Evolutionary conservation across 2,888 invertebrate genomes (phyloP).

Genomic region (Pristionchus entomophagus): DNA sequence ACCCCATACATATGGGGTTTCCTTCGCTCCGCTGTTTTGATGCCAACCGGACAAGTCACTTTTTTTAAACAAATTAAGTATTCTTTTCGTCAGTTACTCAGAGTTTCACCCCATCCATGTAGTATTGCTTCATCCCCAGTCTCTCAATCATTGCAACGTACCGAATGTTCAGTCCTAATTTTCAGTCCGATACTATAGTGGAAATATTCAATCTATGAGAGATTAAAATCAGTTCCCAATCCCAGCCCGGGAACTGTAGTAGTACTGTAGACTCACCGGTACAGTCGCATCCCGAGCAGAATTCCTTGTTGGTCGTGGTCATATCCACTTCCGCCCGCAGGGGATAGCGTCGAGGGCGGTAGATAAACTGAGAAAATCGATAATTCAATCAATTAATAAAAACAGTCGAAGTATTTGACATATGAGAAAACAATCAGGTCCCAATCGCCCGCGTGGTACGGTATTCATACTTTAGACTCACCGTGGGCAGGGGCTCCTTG

Average conservation of each 20-base stretch:
- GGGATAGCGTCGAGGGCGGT: slow-evolving; percentile 58
- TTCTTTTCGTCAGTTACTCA: neutral
- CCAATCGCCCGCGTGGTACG: too few species aligned
- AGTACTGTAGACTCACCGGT: slow-evolving; percentile 57
- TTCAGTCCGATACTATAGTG: too few species aligned
- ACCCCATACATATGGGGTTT: too few species aligned
- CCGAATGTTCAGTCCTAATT: too few species aligned
- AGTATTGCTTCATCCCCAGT: too few species aligned
- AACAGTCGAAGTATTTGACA: too few species aligned
- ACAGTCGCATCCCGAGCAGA: slow-evolving; percentile 72
- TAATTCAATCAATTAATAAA: too few species aligned
- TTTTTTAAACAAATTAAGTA: neutral
- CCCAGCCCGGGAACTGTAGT: neutral
- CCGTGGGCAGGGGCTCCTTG: slow-evolving; percentile 52
- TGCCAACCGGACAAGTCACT: too few species aligned
- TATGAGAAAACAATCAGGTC: too few species aligned
- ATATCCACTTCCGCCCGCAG: slow-evolving; percentile 51
- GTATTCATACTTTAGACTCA: neutral
- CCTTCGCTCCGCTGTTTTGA: too few species aligned
- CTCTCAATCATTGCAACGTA: too few species aligned
- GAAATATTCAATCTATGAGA: too few species aligned
- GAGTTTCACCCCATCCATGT: neutral
- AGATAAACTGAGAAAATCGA: slow-evolving; percentile 60
- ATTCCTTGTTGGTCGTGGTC: slow-evolving; percentile 55
- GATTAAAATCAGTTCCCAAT: neutral